Evolutionary conservation across 2,113 vertebrate genomes (phyloP), one percentile per base, ranked within the genome.

Genomic region (Nymphicus hollandicus): DNA sequence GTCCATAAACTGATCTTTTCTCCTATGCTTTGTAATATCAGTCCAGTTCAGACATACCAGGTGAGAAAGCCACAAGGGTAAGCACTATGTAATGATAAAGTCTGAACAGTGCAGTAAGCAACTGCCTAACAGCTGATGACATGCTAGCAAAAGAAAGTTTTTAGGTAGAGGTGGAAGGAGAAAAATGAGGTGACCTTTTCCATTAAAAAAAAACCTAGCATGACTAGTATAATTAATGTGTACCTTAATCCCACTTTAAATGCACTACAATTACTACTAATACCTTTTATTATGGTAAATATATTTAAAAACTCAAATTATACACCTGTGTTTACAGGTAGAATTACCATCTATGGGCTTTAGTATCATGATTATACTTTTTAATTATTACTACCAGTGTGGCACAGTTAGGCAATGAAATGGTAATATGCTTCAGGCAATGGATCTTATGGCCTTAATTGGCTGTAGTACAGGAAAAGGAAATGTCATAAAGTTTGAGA

Each of bases 401-500:
- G 88, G 87, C 37, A 58, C 13, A 43, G 35, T n/a, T 92, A 88
- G n/a, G 60, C 53, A 77, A 70, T 95, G 66, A 93, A 94, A 89
- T 37, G 89, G 55, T 83, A 86, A 91, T 83, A 82, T 74, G 70
- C 53, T 91, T 91, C 64, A 66, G 74, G 68, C 74, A 85, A 86
- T 43, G 78, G 63, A 83, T 96, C 49, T 88, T 86, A 85, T 49
- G 83, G 9, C 6, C 33, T 80, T 88, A 87, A 95, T 95, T 93
- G 88, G 15, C 47, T 86, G n/a, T 39, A 83, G 6, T 58, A 28
- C 17, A 65, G 74, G 23, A 52, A 76, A 87, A 89, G 68, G 33
- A 88, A 61, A 43, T 88, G 27, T 83, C 37, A 63, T 89, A 55
- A 86, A 88, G n/a, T 91, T 96, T 91, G 74, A 80, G 85, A 83